Base-by-base conservation (phyloP, 2,888 invertebrate genomes). In the Conops quadrifasciatus region DNA sequence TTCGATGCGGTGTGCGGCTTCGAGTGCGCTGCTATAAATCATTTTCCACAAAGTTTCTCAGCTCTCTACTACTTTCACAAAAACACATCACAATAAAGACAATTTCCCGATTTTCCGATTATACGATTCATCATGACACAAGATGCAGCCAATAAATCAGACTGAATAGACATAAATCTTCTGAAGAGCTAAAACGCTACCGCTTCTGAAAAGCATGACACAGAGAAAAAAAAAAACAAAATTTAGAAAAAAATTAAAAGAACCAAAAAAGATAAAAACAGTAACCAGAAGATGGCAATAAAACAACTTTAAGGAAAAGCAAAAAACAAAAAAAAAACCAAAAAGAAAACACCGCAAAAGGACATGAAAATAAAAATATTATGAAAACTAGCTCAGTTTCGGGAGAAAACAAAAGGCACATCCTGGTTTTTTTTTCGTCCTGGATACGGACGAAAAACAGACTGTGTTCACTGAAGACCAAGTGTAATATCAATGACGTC, bases 101-200 rank as follows among this genome's bases (percentile, higher is more conserved):
- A 49, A 49, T 49, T 11, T 49, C 19, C 13, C 19, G 49, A 49
- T 49, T 49, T 49, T n/a, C 19, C 49, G 49, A 36, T 66, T 75
- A 73, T 77, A 76, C 82, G 83, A 82, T 82, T 82, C 83, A 82
- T 83, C 77, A 36, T 36, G 36, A 36, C 78, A 73, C 76, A 78
- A 77, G 75, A 78, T 80, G 77, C 74, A 82, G 80, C 81, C 81
- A 82, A 81, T 82, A 82, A 80, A 77, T 80, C 80, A 81, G 78
- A 80, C 79, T 80, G 78, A 80, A 36, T 36, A 4, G 36, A 36
- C 80, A 80, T 82, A 82, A 82, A 82, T 81, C 81, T 80, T 74
- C 47, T 43, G 66, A 51, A 68, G n/a, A 53, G 26, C 47, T 16
- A n/a, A 26, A 3, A 51, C 24, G 26, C 66, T 21, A 65, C 51